phyloP scores from a whole-genome alignment of 2,888 invertebrate species.

The Arctia plantaginis region DNA sequence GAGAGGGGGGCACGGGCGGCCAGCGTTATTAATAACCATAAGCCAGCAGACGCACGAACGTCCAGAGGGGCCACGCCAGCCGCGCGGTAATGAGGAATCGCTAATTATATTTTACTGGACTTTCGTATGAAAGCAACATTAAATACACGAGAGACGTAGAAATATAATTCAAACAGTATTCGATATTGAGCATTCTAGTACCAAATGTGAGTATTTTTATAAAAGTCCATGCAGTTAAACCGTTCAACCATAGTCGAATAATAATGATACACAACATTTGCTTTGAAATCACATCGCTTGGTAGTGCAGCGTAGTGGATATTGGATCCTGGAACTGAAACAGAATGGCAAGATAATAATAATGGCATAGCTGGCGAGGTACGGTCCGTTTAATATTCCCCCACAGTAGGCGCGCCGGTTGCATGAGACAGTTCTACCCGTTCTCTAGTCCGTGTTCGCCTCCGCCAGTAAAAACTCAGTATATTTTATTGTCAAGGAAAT shows the following conservation, averaged over 20 bases:
- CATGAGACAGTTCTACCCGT: conserved; percentile 79
- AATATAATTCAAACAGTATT: conserved; percentile 55
- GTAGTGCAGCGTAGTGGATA: conserved; percentile 51
- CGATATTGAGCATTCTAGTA: conserved; percentile 44
- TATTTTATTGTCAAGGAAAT: conserved; percentile 84
- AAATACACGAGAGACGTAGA: conserved; percentile 64
- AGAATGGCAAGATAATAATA: conserved; percentile 74
- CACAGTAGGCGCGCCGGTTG: conserved; percentile 77
- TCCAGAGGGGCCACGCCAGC: conserved; percentile 84
- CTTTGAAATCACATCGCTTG: conserved; percentile 52
- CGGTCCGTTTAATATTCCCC: conserved; percentile 82
- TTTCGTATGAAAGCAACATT: conserved; percentile 77
- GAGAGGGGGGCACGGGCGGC: conserved; percentile 65
- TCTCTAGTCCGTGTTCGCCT: conserved; percentile 68
- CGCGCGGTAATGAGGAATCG: conserved; percentile 86
- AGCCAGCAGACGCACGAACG: conserved; percentile 86
- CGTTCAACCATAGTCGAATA: conserved; percentile 30
- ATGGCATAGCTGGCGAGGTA: conserved; percentile 62
- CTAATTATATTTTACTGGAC: conserved; percentile 87
- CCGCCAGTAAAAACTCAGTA: conserved; percentile 78
- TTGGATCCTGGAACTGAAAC: conserved; percentile 59
- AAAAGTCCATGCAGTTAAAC: conserved; percentile 30
- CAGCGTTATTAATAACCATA: conserved; percentile 87
- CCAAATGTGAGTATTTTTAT: conserved; percentile 16
- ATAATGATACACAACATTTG: conserved; percentile 48